Conservation (phyloP, 1,140 invertebrate species). For the Anastatus disparis region DNA sequence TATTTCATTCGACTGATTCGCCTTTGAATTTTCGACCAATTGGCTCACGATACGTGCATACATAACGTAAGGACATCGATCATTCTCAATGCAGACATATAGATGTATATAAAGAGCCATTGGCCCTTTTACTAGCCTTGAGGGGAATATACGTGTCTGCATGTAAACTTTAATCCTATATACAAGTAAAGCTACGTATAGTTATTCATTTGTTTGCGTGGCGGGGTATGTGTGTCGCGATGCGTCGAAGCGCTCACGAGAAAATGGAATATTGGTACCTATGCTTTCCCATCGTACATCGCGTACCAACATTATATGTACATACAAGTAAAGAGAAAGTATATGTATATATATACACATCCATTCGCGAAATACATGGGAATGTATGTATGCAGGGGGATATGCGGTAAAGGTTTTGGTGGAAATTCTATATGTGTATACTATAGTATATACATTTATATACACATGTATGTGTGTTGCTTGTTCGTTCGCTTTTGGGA, state of each 20-base stretch:
- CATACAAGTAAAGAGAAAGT: neutral
- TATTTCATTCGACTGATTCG: too few relatives aligned
- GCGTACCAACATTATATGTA: neutral
- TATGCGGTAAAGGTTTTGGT: neutral
- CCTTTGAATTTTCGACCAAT: too few relatives aligned
- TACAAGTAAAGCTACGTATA: too few relatives aligned
- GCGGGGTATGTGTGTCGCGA: neutral
- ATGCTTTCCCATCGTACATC: constrained; percentile 1
- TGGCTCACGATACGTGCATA: too few relatives aligned
- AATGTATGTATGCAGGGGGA: neutral
- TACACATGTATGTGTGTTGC: neutral
- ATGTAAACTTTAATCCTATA: too few relatives aligned
- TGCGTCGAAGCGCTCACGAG: constrained; percentile 9
- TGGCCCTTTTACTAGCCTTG: neutral
- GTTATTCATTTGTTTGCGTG: constrained; percentile 11
- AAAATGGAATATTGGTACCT: constrained; percentile 53
- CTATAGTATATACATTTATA: neutral
- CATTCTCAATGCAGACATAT: too few relatives aligned
- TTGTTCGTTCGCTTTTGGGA: constrained; percentile 21
- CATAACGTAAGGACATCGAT: too few relatives aligned
- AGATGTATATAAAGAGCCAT: too few relatives aligned
- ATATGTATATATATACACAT: neutral
- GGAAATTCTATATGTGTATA: too few relatives aligned
- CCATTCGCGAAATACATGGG: neutral
- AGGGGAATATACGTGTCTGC: neutral